These are phyloP conservation scores for Stichopus horrens DNA, from an alignment of 53 echinoderm and acorn worm species.

Conservation along the genomic window DNA sequence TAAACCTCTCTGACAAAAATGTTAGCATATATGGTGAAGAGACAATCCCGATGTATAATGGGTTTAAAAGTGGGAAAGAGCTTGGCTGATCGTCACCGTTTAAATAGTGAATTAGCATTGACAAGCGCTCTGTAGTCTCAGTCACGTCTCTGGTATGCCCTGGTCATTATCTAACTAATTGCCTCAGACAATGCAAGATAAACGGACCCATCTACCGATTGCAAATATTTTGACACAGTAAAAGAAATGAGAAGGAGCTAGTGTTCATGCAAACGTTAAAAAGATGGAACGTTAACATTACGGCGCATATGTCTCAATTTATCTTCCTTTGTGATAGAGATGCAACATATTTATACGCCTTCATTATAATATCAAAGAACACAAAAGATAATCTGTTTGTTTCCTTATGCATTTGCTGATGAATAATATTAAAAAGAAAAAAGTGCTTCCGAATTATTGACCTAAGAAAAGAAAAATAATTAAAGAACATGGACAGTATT, in stretches of 20 bases:
- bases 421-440: no score
- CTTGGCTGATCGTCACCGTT: conserved; percentile 11
- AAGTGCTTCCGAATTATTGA: no score
- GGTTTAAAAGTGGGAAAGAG: conserved; percentile 29
- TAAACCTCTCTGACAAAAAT: neutral
- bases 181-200: conserved; percentile 9
- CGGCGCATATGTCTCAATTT: neutral
- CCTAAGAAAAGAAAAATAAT: no score
- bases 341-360: neutral
- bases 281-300: neutral
- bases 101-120: conserved; percentile 14
- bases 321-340: neutral
- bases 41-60: conserved; percentile 12
- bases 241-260: neutral
- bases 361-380: neutral
- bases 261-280: neutral
- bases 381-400: no score
- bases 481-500: no score
- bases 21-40: neutral
- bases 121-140: neutral
- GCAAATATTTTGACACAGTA: conserved; percentile 7
- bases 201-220: neutral
- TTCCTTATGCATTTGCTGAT: no score
- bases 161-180: conserved; percentile 26
- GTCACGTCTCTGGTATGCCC: conserved; percentile 27